Percentiles rank a stretch among this genome's conserved stretches.
Conservation (phyloP, 2,113 vertebrate genomes). For the Hippoglossus stenolepis region DNA sequence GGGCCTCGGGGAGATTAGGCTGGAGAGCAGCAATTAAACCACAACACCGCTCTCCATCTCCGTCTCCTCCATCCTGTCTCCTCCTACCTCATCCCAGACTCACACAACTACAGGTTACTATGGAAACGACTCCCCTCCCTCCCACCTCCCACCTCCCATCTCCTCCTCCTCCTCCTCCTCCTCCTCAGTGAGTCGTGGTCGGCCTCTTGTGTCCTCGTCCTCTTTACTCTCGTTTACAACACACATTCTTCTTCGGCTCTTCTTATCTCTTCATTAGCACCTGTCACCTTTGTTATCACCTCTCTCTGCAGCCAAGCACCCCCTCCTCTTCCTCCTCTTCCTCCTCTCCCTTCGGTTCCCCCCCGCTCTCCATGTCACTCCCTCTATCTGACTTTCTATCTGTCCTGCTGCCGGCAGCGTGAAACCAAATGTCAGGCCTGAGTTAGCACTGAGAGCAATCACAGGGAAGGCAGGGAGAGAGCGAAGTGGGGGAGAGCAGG, state of each 20-base stretch:
- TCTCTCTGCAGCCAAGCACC: neutral
- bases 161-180: slow-evolving; percentile 25
- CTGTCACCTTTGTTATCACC: neutral
- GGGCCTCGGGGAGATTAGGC: slow-evolving; percentile 55
- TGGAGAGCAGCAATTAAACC: slow-evolving; percentile 69
- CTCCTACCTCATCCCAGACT: slow-evolving; percentile 39
- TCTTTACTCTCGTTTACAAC: slow-evolving; percentile 16
- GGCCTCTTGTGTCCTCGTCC: slow-evolving; percentile 22
- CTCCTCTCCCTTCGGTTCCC: neutral
- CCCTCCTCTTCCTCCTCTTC: neutral
- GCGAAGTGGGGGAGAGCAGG: no score
- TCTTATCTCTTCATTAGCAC: slow-evolving; percentile 37
- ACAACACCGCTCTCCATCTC: slow-evolving; percentile 46
- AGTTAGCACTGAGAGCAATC: slow-evolving; percentile 10
- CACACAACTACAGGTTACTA: slow-evolving; percentile 64
- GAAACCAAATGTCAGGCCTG: slow-evolving; percentile 61
- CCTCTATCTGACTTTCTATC: slow-evolving; percentile 28
- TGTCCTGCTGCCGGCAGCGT: slow-evolving; percentile 40
- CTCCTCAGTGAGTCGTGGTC: neutral
- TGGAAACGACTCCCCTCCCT: slow-evolving; percentile 62
- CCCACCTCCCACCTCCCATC: slow-evolving; percentile 16
- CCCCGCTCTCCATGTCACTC: neutral
- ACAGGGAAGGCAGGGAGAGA: no score
- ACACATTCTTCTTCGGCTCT: slow-evolving; percentile 9
- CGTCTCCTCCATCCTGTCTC: slow-evolving; percentile 31